Percentiles rank a stretch among this genome's conserved stretches.
Conservation (phyloP, 2,888 invertebrate genomes). For the Callyntrura sp. region DNA sequence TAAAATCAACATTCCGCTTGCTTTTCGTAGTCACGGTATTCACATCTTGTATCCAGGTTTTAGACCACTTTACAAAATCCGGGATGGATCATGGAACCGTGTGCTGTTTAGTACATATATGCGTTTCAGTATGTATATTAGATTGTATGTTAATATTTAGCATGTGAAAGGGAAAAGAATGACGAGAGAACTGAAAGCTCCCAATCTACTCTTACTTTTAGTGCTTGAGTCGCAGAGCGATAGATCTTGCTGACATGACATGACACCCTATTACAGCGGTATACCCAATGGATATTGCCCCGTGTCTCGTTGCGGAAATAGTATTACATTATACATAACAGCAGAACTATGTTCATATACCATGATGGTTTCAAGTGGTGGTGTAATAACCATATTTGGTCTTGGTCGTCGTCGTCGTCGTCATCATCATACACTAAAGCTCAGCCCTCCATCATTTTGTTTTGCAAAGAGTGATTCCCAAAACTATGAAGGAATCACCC, state of each 20-base stretch:
- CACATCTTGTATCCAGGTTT: neutral
- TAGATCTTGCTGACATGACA: conserved; percentile 76
- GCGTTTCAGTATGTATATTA: neutral
- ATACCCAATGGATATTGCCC: conserved; percentile 70
- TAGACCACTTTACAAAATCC: conserved; percentile 47
- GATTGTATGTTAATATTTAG: no score
- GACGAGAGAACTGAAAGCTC: neutral
- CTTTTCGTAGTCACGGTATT: neutral
- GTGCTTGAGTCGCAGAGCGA: conserved; percentile 58
- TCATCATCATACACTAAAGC: conserved; percentile 49
- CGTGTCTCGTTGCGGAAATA: conserved; percentile 47
- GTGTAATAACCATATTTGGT: conserved; percentile 36
- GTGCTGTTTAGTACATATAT: neutral
- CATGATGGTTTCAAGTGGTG: conserved; percentile 14
- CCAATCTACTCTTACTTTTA: conserved; percentile 23
- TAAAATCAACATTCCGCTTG: neutral
- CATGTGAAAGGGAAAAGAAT: neutral
- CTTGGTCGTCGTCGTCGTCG: conserved; percentile 24
- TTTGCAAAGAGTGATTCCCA: conserved; percentile 41
- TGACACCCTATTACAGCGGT: conserved; percentile 71
- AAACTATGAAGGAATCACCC: conserved; percentile 67
- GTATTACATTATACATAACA: conserved; percentile 51
- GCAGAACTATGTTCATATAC: neutral
- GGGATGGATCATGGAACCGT: neutral
- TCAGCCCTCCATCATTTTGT: conserved; percentile 58